phyloP scores from a whole-genome alignment of 2,888 invertebrate species.

The Alloplasta piceator region DNA sequence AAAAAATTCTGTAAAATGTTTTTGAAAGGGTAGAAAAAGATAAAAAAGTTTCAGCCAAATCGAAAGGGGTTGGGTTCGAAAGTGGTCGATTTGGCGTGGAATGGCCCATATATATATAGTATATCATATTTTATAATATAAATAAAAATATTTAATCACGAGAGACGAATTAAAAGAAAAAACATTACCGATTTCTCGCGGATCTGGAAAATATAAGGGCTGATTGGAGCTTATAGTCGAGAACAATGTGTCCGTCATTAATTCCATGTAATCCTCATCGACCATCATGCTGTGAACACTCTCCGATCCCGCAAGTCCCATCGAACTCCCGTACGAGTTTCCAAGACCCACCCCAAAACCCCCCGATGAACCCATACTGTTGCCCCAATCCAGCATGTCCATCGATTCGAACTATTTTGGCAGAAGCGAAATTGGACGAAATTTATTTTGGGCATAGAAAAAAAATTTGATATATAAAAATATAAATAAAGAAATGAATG shows the following conservation, averaged over 20 bases:
- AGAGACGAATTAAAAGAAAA: background rate
- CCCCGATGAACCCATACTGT: conserved; percentile 74
- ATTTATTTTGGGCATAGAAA: background rate
- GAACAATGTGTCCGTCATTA: conserved; percentile 95
- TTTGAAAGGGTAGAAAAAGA: no score
- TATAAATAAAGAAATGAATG: background rate
- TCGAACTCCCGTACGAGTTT: conserved; percentile 74
- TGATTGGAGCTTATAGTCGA: conserved; percentile 92
- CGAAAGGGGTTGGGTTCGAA: no score
- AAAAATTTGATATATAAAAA: background rate
- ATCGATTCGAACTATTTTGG: conserved; percentile 88
- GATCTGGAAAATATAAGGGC: conserved; percentile 98
- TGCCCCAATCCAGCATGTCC: conserved; percentile 89
- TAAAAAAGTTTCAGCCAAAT: no score
- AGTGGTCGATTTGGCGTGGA: no score
- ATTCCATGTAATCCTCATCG: conserved; percentile 93
- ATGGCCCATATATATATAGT: no score
- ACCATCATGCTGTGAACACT: conserved; percentile 89
- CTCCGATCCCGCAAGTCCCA: conserved; percentile 81
- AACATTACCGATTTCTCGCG: conserved; percentile 95
- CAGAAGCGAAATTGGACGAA: conserved; percentile 17
- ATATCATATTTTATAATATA: background rate
- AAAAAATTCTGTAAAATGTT: no score
- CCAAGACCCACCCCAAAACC: conserved; percentile 74
- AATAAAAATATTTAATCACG: background rate